phyloP scores from a whole-genome alignment of 2,797 vertebrate genomes.

The Sarcoramphus papa region DNA sequence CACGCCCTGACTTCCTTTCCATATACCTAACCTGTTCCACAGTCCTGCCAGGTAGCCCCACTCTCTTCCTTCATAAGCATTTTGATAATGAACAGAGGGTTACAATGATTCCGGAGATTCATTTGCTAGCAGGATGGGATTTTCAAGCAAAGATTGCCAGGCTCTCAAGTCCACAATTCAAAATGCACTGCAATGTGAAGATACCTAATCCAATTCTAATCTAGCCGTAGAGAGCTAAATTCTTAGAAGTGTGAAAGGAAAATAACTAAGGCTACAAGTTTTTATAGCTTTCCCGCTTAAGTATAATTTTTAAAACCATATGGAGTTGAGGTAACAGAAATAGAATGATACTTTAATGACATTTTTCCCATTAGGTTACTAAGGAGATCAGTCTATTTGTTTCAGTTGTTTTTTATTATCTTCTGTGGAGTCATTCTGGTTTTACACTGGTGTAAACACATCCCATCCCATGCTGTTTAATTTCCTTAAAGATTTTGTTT shows the following conservation, averaged over 20 bases:
- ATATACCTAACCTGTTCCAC: too few relatives aligned
- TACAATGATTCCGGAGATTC: background rate
- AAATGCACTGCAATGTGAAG: background rate
- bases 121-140: background rate
- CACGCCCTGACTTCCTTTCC: background rate
- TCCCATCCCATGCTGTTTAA: background rate
- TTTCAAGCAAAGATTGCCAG: background rate
- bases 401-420: slow-evolving; percentile 10
- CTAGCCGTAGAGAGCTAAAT: background rate
- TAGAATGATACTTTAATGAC: background rate
- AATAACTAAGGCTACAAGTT: background rate
- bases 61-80: background rate
- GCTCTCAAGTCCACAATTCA: background rate
- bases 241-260: background rate
- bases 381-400: background rate
- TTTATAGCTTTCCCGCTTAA: background rate
- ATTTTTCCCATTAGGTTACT: background rate
- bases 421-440: background rate
- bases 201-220: background rate
- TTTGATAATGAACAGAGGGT: background rate
- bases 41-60: background rate
- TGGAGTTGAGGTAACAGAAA: background rate
- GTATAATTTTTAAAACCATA: background rate
- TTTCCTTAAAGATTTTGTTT: background rate
- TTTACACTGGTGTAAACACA: background rate